Conservation (phyloP, 2,888 invertebrate species). For the Chymomyza procnemis region DNA sequence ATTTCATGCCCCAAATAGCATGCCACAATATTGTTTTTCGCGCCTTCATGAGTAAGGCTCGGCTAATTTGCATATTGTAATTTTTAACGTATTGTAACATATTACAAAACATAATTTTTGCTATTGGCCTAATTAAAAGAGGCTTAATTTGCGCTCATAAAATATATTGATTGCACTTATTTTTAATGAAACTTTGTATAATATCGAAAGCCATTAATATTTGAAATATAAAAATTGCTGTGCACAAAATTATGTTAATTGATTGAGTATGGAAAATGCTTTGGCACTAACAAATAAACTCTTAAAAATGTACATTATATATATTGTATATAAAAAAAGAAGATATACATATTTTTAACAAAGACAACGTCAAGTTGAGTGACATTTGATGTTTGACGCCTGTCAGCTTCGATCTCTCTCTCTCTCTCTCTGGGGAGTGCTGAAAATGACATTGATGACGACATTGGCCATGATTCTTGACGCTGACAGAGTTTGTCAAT, state of each 20-base stretch:
- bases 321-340: no score
- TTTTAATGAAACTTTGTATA: slow-evolving; percentile 57
- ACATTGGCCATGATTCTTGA: slow-evolving; percentile 47
- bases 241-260: slow-evolving; percentile 62
- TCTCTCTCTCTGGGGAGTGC: not conserved
- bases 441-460: slow-evolving; percentile 64
- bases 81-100: slow-evolving; percentile 38
- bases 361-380: slow-evolving; percentile 53
- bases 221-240: not conserved
- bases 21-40: not conserved
- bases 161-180: slow-evolving; percentile 48
- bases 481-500: slow-evolving; percentile 68
- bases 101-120: slow-evolving; percentile 54
- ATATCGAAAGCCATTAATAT: slow-evolving; percentile 61
- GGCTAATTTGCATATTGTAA: slow-evolving; percentile 62
- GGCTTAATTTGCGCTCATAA: slow-evolving; percentile 46
- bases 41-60: not conserved
- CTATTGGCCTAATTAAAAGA: slow-evolving; percentile 50
- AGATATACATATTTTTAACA: not conserved
- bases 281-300: not conserved
- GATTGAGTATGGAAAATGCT: slow-evolving; percentile 36
- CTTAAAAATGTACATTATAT: not conserved
- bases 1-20: not conserved
- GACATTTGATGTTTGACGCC: slow-evolving; percentile 34
- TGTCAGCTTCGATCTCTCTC: not conserved